Base-by-base conservation (phyloP, 2,888 invertebrate genomes). In the Julus scanicus region DNA sequence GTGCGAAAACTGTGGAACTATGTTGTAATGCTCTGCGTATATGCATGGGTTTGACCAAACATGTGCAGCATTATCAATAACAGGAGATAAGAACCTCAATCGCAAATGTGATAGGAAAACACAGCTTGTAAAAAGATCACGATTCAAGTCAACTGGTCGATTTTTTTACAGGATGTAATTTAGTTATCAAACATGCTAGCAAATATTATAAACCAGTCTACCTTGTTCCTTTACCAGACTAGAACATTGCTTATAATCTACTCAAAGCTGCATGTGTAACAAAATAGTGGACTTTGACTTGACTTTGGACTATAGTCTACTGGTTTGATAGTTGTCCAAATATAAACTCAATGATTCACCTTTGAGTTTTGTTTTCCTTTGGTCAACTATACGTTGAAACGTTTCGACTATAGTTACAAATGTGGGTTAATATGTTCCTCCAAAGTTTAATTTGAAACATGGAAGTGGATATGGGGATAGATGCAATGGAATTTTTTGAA, bases 401-500 rank as follows among this genome's bases (percentile, higher is more conserved):
- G n/a, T n/a, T n/a, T n/a, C n/a, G 15, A 53, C 53, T 13, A 4
- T 63, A 53, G 15, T n/a, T 20, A 20, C 20, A 20, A 20, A 9
- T 5, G 63, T n/a, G 53, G 15, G 8, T 63, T 20, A 63, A 8
- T 5, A 17, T 15, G 6, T 63, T 20, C 63, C 15, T n/a, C 63
- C 11, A 11, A 80, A 37, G 1, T 37, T 37, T 37, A n/a, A 20
- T 80, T 15, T 37, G 11, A 80, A 80, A 37, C 37, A 85, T 85
- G 85, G 85, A 85, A n/a, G 44, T 85, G 85, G 85, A 85, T n/a
- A n/a, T 85, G 13, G 85, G 20, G 2, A 13, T 17, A 11, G 85
- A 85, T 48, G 85, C 85, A 85, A 44, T 85, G 48, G 85, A 48
- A 20, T 85, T 44, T 85, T 85, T 85, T 49, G 49, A 85, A 85